Evolutionary conservation across 2,113 vertebrate genomes (phyloP), one percentile per base, ranked within the genome.

Genomic region (Sturnus vulgaris): DNA sequence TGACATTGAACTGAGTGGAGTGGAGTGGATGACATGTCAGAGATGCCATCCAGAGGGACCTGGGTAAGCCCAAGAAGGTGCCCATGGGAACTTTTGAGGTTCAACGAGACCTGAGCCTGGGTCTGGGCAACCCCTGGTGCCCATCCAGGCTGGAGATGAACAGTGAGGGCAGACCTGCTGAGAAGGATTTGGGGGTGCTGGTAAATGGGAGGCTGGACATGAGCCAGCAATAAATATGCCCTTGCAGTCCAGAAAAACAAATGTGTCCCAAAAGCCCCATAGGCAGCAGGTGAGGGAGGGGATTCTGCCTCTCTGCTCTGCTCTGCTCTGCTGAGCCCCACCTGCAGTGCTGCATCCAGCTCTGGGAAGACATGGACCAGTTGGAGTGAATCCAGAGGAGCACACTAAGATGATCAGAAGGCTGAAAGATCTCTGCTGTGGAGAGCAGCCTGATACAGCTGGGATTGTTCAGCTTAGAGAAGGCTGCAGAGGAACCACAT

Each of bases 181-280:
- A 24, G 44, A 39, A n/a, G 23, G 19, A 30, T 33, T 21, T 46
- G 31, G 44, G 10, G 12, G 0, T 20, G 18, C 12, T 46, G 44
- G 27, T n/a, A 6, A 19, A 0, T 28, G 33, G 15, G 18, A 73
- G 59, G 27, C 37, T 66, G 86, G 22, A 59, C 52, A 24, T 8
- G 39, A 39, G 5, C 19, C 9, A 22, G 22, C 18, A 3, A 4
- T 27, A 37, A 3, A 4, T 27, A 37, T 2, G 12, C 8, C 1
- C 27, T 28, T 2, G 1, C 37, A 66, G 33, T 20, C 53, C 46
- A 59, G 52, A 46, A 15, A 52, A 1, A 1, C 44, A 46, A 21
- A 4, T 0, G 0, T 3, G 5, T 46, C 33, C 28, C 46, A 19
- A 60, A 20, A 66, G 37, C 37, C 2, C 0, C 0, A 0, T n/a